Percentiles rank a stretch among this genome's conserved stretches.
These are phyloP conservation scores for Lucinisca nassula DNA, from an alignment of 2,888 invertebrate genomes.

Conservation along the genomic window DNA sequence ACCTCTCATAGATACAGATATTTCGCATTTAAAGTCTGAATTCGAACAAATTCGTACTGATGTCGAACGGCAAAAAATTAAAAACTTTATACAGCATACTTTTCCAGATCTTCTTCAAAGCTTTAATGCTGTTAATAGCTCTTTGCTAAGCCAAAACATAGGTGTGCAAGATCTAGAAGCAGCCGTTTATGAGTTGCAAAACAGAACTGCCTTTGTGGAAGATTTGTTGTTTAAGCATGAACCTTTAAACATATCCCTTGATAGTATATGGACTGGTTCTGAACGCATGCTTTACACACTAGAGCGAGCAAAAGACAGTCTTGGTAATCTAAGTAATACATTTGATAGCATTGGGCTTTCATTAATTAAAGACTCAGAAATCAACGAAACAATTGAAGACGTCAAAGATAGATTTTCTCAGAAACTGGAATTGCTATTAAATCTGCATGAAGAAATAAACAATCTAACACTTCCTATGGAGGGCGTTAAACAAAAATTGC, in stretches of 20 bases:
- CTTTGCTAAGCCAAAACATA: neutral
- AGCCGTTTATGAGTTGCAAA: neutral
- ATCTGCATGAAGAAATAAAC: neutral
- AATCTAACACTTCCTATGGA: neutral
- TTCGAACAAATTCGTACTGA: neutral
- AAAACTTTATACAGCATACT: conserved; percentile 4
- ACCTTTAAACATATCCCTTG: neutral
- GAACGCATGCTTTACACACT: neutral
- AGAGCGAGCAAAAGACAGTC: neutral
- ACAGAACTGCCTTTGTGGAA: neutral
- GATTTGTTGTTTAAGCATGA: neutral
- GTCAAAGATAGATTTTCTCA: neutral
- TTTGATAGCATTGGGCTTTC: neutral
- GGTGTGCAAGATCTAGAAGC: neutral
- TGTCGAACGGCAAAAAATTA: neutral
- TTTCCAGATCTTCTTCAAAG: neutral
- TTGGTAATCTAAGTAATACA: neutral
- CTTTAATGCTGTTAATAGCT: neutral
- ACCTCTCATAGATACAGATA: neutral
- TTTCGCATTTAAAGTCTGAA: neutral
- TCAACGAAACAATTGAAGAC: neutral
- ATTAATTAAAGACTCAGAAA: neutral
- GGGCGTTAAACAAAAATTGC: neutral
- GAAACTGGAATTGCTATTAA: neutral
- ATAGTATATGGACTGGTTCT: neutral